A percentile compares a stretch with the other conserved stretches of the same genome.
These are phyloP conservation scores for Apodemia mormo DNA, from an alignment of 2,888 invertebrate species.

Conservation along the genomic window DNA sequence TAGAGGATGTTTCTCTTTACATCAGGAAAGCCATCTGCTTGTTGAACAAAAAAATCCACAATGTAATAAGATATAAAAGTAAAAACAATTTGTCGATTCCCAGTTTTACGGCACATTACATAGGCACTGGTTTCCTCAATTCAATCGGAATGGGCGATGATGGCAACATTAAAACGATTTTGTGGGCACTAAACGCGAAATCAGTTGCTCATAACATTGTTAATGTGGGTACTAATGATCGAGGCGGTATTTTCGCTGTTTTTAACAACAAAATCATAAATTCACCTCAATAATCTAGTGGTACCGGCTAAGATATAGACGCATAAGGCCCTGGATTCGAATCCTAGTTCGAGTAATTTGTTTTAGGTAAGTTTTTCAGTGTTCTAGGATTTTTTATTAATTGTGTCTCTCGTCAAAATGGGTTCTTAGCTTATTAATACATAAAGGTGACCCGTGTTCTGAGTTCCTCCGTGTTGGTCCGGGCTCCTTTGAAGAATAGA, in stretches of 20 bases:
- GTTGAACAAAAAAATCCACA: background rate
- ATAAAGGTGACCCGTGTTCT: too few relatives aligned
- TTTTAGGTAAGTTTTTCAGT: too few relatives aligned
- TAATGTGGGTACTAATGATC: slow-evolving; percentile 52
- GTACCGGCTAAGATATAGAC: slow-evolving; percentile 7
- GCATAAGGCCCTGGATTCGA: too few relatives aligned
- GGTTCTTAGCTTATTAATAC: too few relatives aligned
- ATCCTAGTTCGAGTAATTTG: too few relatives aligned
- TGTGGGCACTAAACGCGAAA: slow-evolving; percentile 49
- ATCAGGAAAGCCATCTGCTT: too few relatives aligned
- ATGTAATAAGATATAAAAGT: background rate
- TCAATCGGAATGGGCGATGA: slow-evolving; percentile 39
- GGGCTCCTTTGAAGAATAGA: too few relatives aligned
- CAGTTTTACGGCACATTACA: slow-evolving; percentile 22
- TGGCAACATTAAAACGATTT: slow-evolving; percentile 45
- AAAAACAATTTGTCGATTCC: slow-evolving; percentile 10
- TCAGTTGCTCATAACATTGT: slow-evolving; percentile 49
- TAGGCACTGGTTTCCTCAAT: slow-evolving; percentile 38
- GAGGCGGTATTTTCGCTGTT: slow-evolving; percentile 25
- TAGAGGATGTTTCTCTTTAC: too few relatives aligned
- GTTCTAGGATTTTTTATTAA: too few relatives aligned
- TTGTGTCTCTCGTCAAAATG: too few relatives aligned
- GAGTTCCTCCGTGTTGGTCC: too few relatives aligned
- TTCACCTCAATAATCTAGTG: too few relatives aligned
- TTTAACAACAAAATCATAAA: background rate